phyloP scores from a whole-genome alignment of 2,797 vertebrate genomes.

The Mergus octosetaceus region DNA sequence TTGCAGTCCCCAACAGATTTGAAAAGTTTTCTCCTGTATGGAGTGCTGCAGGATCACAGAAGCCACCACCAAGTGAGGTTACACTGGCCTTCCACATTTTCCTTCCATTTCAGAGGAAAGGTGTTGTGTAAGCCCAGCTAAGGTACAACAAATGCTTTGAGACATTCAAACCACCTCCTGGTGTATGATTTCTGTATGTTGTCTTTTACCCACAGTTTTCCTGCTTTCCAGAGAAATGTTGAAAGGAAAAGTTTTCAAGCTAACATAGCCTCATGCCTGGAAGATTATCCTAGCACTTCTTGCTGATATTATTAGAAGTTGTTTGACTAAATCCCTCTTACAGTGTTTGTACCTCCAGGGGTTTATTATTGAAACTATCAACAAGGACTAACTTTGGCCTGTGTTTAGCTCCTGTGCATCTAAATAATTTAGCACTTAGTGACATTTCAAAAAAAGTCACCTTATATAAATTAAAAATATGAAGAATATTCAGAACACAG shows the following conservation, averaged over 20 bases:
- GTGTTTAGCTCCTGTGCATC: not conserved
- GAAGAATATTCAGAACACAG: not conserved
- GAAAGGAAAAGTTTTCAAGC: not conserved
- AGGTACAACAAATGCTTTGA: not conserved
- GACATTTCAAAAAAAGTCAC: not conserved
- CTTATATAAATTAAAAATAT: not conserved
- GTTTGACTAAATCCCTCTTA: not conserved
- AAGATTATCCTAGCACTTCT: not conserved
- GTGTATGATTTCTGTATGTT: not conserved
- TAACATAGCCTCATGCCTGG: not conserved
- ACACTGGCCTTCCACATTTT: not conserved
- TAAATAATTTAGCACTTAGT: not conserved
- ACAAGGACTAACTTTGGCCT: not conserved
- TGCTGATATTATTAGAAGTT: not conserved
- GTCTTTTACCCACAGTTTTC: not conserved
- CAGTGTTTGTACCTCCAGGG: not conserved
- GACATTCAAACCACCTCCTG: not conserved
- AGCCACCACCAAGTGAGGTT: not conserved
- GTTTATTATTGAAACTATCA: not conserved
- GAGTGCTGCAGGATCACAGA: not conserved
- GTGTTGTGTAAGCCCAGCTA: not conserved
- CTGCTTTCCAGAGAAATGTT: not conserved
- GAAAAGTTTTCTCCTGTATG: not conserved
- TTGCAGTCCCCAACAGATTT: accelerated
- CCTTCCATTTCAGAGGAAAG: not conserved